phyloP scores from a whole-genome alignment of 2,888 invertebrate species.

The Heliconius hortense region DNA sequence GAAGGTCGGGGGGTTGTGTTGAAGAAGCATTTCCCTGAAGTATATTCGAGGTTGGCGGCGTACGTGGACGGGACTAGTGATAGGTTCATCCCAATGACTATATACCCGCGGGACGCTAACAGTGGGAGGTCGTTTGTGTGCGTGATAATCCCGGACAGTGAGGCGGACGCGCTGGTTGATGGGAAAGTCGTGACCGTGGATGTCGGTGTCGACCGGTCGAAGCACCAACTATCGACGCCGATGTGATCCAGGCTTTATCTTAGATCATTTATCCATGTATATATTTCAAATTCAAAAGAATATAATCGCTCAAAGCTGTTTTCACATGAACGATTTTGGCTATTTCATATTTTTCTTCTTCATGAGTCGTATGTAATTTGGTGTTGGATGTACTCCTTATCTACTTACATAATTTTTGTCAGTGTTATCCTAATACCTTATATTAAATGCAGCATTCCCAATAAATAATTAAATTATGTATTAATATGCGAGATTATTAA shows the following conservation, averaged over 20 bases:
- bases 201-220: conserved; percentile 80
- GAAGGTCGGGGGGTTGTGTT: conserved; percentile 90
- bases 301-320: conserved; percentile 42
- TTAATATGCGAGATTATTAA: background rate
- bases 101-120: conserved; percentile 90
- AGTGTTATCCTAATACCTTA: conserved; percentile 10
- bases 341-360: conserved; percentile 38
- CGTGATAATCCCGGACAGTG: conserved; percentile 93
- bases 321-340: conserved; percentile 40
- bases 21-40: conserved; percentile 93
- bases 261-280: conserved; percentile 21
- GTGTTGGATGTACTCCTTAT: conserved; percentile 40
- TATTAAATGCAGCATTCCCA: conserved; percentile 8
- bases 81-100: conserved; percentile 92
- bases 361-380: conserved; percentile 38
- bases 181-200: conserved; percentile 84
- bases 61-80: conserved; percentile 91
- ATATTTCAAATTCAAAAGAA: conserved; percentile 32
- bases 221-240: conserved; percentile 77
- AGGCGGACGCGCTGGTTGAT: conserved; percentile 83
- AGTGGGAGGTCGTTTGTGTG: conserved; percentile 94
- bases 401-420: conserved; percentile 23
- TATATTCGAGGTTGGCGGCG: conserved; percentile 89
- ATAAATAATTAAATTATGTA: conserved; percentile 1
- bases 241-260: conserved; percentile 56